Base-by-base conservation (phyloP, 2,888 invertebrate species). In the Oxytorus armatus region DNA sequence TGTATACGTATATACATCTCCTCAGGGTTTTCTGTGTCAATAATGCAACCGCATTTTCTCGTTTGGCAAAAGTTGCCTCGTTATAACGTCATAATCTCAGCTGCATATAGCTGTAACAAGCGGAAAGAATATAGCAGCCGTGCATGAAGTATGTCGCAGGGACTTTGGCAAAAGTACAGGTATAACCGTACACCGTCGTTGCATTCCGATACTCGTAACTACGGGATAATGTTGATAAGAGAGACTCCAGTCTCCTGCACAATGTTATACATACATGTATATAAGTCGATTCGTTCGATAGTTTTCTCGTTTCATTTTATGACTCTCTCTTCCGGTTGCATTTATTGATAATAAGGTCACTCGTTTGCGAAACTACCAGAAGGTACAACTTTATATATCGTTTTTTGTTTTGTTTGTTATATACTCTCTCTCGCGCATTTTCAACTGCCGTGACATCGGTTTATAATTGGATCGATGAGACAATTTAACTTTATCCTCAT, bases 381-480 rank as follows among this genome's bases (percentile, higher is more conserved):
- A 33, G 10, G 0, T 10, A 21, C 11, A 63, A 42, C 42, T 73
- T 53, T 53, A 16, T 33, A 18, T 53, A n/a, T n/a, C n/a, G n/a
- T n/a, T n/a, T 23, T 11, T 8, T 39, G 23, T 68, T 61, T 53
- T 53, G 3, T 23, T 16, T 61, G n/a, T n/a, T n/a, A n/a, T n/a
- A n/a, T 44, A 23, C 1, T 39, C 18, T 8, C 36, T 7, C 8
- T 53, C 51, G 14, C n/a, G n/a, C n/a, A n/a, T 59, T 25, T 53
- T 68, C 68, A 16, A 14, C 4, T 36, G 0, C 44, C 10, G 33
- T 25, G 59, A 76, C 49, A 53, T 59, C 16, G 66, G 8, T 39
- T 42, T 44, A 61, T 61, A 76, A 76, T 76, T 69, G 61, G 53
- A 76, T 76, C 69, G 61, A 76, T 53, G 16, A n/a, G 44, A 69